Evolutionary conservation across 1,140 invertebrate species (phyloP), one percentile per base, ranked within the genome.

Genomic region (Tigriopus japonicus): DNA sequence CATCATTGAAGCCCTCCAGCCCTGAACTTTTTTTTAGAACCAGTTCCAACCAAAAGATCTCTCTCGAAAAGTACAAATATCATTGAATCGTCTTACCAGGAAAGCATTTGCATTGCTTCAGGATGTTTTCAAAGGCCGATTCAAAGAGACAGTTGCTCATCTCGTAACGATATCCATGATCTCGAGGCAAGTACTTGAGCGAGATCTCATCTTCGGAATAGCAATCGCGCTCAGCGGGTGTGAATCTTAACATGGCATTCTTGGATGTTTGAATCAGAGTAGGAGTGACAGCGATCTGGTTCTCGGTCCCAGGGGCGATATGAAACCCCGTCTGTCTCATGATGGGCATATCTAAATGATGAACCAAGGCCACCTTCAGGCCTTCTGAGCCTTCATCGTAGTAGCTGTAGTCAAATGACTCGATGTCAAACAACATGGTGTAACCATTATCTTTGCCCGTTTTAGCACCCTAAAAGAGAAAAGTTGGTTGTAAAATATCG

Each of bases 61-160:
- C 9, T 35, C 28, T 35, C 28, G 3, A 3, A 35, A 35, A 9
- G 28, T 35, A 35, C 28, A 35, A 35, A 35, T 35, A 3, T 35
- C n/a, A 49, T 6, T 5, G n/a, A 21, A 49, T 49, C 3, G 21
- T 49, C 45, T 49, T 21, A 58, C 55, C 55, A 5, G 55, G 55
- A n/a, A 58, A 40, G n/a, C 55, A 58, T 58, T 58, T 58, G 23
- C 55, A 58, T 15, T 58, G 28, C 55, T 42, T 58, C 13, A 61
- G 49, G 14, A 61, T 61, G 51, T 61, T 61, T 41, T 61, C 59
- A 41, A 61, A 61, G 14, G 59, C 59, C 17, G 49, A 35, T 55
- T 61, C 59, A 41, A 61, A 61, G 24, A 61, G 35, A 42, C 59
- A 61, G 49, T 61, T 61, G 28, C 59, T 61, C 59, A 61, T 61